phyloP scores from a whole-genome alignment of 2,888 invertebrate genomes.

The Cremastinae sp. region DNA sequence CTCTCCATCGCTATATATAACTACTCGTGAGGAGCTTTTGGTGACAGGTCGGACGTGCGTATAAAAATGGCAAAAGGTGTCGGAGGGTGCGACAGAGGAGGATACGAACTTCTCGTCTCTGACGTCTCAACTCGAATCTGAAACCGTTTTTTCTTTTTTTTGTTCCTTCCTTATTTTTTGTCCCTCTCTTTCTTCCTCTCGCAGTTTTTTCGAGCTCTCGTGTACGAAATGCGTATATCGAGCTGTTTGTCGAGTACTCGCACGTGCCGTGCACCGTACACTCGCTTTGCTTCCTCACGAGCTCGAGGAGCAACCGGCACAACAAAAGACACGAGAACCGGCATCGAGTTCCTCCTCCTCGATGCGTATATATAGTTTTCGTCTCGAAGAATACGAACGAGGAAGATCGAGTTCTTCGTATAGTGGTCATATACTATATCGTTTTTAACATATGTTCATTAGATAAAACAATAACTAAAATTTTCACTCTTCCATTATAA shows the following conservation, averaged over 20 bases:
- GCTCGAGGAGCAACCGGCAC: constrained; percentile 16
- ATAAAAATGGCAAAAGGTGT: constrained; percentile 23
- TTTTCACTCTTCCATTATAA: too few species aligned
- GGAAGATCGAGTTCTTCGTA: too few species aligned
- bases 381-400: too few species aligned
- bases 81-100: constrained; percentile 42
- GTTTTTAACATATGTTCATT: too few species aligned
- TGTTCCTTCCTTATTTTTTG: background rate
- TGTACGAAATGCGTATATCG: background rate
- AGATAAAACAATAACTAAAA: too few species aligned
- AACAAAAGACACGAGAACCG: constrained; percentile 42
- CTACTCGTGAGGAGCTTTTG: constrained; percentile 36
- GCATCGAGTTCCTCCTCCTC: constrained; percentile 46
- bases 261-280: constrained; percentile 49
- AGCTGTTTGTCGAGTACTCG: constrained; percentile 58
- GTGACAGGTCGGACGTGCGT: constrained; percentile 30
- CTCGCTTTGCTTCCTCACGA: constrained; percentile 35
- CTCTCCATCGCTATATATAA: too few species aligned
- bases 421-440: too few species aligned
- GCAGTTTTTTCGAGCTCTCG: background rate
- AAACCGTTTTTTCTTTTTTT: constrained; percentile 29
- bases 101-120: constrained; percentile 53
- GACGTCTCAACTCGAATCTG: constrained; percentile 60
- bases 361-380: too few species aligned
- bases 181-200: too few species aligned